Evolutionary conservation across 1,140 invertebrate species (phyloP).

Genomic region (Papilio helenus): DNA sequence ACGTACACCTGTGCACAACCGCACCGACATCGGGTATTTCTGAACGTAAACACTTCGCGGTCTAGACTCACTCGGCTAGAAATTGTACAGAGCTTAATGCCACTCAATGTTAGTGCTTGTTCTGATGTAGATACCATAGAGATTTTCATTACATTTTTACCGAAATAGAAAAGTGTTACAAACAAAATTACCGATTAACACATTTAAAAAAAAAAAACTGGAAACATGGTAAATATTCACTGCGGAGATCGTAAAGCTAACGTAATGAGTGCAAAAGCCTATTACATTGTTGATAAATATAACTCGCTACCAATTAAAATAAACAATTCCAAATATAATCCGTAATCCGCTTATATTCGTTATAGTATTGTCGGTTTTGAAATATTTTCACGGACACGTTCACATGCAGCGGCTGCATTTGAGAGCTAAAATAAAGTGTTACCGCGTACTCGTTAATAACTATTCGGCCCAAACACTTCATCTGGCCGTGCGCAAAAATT

Average conservation of each 20-base stretch:
- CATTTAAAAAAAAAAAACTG: not conserved
- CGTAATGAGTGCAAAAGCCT: not conserved
- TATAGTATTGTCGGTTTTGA: not conserved
- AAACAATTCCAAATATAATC: not conserved
- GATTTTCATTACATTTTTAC: not conserved
- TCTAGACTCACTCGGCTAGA: slow-evolving; percentile 21
- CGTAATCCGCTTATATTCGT: not conserved
- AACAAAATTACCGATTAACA: not conserved
- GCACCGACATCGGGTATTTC: slow-evolving; percentile 1
- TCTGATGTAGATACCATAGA: not conserved
- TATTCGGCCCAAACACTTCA: slow-evolving; percentile 16
- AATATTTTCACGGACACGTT: slow-evolving; percentile 13
- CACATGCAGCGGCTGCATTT: slow-evolving; percentile 8
- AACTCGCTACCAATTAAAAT: not conserved
- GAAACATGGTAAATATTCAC: no score
- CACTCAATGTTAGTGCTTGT: not conserved
- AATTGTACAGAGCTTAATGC: slow-evolving; percentile 27
- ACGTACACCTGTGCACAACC: not conserved
- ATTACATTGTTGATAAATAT: not conserved
- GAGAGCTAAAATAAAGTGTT: slow-evolving; percentile 27
- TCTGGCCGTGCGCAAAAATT: slow-evolving; percentile 27
- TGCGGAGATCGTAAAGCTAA: no score
- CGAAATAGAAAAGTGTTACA: not conserved
- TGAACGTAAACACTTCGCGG: slow-evolving; percentile 23
- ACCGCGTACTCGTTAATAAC: slow-evolving; percentile 10